Base-by-base conservation (phyloP, 2,888 invertebrate species). In the Aethes cnicana region DNA sequence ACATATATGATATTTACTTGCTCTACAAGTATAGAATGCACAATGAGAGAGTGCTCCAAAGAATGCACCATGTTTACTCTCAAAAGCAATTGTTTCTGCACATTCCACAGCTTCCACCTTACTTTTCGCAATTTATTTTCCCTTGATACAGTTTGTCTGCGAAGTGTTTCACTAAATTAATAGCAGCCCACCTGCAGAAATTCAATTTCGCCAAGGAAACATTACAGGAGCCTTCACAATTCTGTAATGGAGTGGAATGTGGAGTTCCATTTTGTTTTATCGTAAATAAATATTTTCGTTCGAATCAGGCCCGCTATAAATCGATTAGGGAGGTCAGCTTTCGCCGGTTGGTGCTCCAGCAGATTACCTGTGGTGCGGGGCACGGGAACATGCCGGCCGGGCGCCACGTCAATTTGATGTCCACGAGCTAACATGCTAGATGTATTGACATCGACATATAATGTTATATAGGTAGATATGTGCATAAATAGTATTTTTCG, bases 291-390 rank as follows among this genome's bases (percentile, higher is more conserved):
- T 66, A 66, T 69, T 73, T 75, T 74, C 65, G 69, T 63, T 56
- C 57, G 72, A 72, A 72, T 69, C 69, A 58, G 63, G 66, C 63
- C 58, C 63, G 74, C 74, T 71, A 67, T 79, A 82, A 83, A 84
- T 83, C 81, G 81, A 83, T 84, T 83, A 79, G 78, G 76, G 69
- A 71, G 74, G 74, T 72, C 74, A 74, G 76, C 71, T 83, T 81
- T 84, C 76, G 66, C 67, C 74, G 71, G 72, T 63, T 61, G 64
- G 66, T 74, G 75, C 81, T 81, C 69, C 58, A 65, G 59, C 64
- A 74, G 73, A 82, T 83, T 81, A 69, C 59, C 58, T 39, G 6
- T 54, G 65, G 56, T 47, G 21, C 32, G 64, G 71, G 56, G 35
- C 33, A 62, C 1, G 48, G 32, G 62, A 52, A 59, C 2, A 2